A percentile compares a stretch with the other conserved stretches of the same genome.
Conservation (phyloP, 35 echinoderm and acorn worm genomes). For the Stichopus chloronotus region DNA sequence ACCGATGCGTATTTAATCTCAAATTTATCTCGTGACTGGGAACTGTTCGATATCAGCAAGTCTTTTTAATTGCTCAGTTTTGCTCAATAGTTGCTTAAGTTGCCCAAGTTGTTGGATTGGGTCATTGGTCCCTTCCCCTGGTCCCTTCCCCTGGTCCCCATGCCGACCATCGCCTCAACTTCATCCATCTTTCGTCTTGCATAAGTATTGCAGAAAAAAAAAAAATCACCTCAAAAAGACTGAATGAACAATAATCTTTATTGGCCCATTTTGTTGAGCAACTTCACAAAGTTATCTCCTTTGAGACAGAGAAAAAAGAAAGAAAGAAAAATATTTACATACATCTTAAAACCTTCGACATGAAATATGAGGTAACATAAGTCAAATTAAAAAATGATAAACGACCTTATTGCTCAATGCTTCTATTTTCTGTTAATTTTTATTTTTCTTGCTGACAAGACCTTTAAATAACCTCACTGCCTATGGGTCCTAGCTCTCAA, state of each 20-base stretch:
- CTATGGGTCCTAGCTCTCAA: neutral
- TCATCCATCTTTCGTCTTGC: too few species aligned
- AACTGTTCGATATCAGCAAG: too few species aligned
- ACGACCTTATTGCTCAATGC: constrained; percentile 33
- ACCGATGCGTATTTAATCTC: too few species aligned
- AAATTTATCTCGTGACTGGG: too few species aligned
- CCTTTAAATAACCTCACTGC: neutral
- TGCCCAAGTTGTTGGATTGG: too few species aligned
- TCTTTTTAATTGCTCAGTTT: too few species aligned
- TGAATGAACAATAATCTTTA: constrained; percentile 37
- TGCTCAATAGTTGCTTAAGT: too few species aligned
- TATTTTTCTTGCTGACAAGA: neutral
- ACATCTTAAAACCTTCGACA: constrained; percentile 26
- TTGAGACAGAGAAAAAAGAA: neutral
- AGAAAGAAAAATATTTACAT: constrained; percentile 18
- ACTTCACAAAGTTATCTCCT: constrained; percentile 13
- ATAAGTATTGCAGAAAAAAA: too few species aligned
- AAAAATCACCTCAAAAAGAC: neutral
- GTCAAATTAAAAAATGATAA: neutral
- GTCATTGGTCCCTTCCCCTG: too few species aligned
- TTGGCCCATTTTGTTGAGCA: constrained; percentile 10
- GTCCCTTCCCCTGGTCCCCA: too few species aligned
- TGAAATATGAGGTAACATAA: constrained; percentile 33
- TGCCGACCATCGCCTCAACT: too few species aligned
- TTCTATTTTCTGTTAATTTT: neutral